Evolutionary conservation across 2,888 invertebrate species (phyloP).

Genomic region (Bhutanitis thaidina): DNA sequence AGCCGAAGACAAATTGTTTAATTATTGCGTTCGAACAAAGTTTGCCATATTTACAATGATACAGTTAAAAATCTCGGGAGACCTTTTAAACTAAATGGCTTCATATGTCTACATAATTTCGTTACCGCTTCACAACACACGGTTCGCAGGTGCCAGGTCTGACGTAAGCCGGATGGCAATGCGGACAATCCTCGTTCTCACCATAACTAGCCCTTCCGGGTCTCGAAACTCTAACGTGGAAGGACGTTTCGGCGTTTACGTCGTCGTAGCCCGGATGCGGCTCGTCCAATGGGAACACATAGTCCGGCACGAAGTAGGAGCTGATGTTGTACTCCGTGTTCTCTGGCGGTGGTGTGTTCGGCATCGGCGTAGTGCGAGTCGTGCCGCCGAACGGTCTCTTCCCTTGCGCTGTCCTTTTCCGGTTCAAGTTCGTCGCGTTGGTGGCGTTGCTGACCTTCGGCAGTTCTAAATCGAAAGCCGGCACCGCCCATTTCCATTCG

Average conservation of each 20-base stretch:
- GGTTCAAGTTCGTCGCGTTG: constrained; percentile 34
- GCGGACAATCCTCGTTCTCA: constrained; percentile 81
- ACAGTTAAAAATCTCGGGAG: too few species aligned
- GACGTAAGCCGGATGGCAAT: constrained; percentile 82
- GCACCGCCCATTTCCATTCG: constrained; percentile 84
- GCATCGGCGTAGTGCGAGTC: constrained; percentile 50
- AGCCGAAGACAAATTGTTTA: too few species aligned
- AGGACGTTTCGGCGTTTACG: constrained; percentile 79
- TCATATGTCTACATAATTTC: constrained; percentile 1
- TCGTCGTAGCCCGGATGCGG: constrained; percentile 80
- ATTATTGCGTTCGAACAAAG: too few species aligned
- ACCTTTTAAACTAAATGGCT: constrained; percentile 6
- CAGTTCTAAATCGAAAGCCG: constrained; percentile 78
- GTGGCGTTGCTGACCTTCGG: constrained; percentile 70
- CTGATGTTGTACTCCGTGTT: constrained; percentile 79
- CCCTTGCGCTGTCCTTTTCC: constrained; percentile 39
- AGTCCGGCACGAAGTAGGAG: constrained; percentile 81
- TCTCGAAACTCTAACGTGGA: constrained; percentile 77
- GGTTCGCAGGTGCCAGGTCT: constrained; percentile 83
- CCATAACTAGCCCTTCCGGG: constrained; percentile 71
- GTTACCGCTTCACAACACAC: constrained; percentile 78
- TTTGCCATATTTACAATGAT: too few species aligned
- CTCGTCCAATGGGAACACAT: constrained; percentile 80
- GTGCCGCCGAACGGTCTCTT: constrained; percentile 56
- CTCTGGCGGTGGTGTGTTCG: constrained; percentile 40